Conservation (phyloP, 2,113 vertebrate species). For the Stigmatopora nigra region DNA sequence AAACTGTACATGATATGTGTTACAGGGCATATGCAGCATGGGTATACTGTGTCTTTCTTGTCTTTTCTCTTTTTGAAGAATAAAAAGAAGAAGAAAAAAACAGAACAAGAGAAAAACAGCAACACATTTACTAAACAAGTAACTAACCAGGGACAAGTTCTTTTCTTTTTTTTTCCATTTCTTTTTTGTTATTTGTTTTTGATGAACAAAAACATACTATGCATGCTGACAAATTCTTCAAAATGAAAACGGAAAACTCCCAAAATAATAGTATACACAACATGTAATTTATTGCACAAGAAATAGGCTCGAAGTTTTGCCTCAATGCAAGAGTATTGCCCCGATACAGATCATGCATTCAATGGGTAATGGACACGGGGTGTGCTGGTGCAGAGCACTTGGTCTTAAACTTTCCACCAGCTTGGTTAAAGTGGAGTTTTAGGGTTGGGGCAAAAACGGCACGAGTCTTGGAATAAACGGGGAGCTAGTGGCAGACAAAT, state of each 20-base stretch:
- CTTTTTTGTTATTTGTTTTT: constrained; percentile 52
- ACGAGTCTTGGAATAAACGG: constrained; percentile 65
- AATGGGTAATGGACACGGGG: constrained; percentile 87
- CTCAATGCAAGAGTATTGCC: constrained; percentile 99
- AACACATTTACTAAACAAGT: constrained; percentile 95
- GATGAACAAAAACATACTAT: constrained; percentile 98
- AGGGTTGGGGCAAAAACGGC: constrained; percentile 81
- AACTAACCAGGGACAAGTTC: constrained; percentile 94
- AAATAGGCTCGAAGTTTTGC: constrained; percentile 99
- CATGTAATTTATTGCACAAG: constrained; percentile 99
- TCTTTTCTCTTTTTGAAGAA: constrained; percentile 68
- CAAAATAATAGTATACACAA: constrained; percentile 88
- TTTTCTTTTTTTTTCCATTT: constrained; percentile 43
- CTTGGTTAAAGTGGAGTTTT: constrained; percentile 81
- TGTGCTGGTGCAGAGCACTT: constrained; percentile 97
- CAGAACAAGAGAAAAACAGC: constrained; percentile 89
- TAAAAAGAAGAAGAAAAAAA: constrained; percentile 69
- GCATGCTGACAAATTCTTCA: constrained; percentile 97
- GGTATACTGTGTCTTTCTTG: constrained; percentile 67
- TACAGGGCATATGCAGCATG: constrained; percentile 96
- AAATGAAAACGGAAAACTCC: constrained; percentile 76
- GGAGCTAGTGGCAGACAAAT: constrained; percentile 59
- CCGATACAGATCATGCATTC: constrained; percentile 99
- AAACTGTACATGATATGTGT: constrained; percentile 99
- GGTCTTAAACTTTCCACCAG: constrained; percentile 85